Percentiles rank a stretch among this genome's conserved stretches.
Evolutionary conservation across 2,797 vertebrate genomes (phyloP).

Genomic region (Coluber constrictor): DNA sequence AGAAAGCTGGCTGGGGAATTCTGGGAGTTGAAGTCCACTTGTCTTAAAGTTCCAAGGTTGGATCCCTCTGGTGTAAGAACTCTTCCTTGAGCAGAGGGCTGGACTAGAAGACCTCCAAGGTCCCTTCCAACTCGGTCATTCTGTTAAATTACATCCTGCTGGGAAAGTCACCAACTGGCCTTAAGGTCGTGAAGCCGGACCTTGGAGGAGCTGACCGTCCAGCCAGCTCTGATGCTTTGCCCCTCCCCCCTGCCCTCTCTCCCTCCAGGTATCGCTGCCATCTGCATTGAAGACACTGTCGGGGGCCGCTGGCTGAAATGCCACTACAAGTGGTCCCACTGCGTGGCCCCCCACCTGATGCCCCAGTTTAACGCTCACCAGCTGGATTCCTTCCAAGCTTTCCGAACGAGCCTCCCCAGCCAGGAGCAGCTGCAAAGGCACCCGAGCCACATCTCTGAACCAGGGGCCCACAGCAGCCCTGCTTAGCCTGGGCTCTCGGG

Average conservation of each 20-base stretch:
- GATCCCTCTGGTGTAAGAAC: not conserved
- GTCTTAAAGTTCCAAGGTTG: not conserved
- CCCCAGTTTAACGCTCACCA: conserved; percentile 71
- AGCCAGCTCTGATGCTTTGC: too few species aligned
- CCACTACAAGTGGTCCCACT: conserved; percentile 81
- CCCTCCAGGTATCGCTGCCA: conserved; percentile 74
- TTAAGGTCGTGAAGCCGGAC: not conserved
- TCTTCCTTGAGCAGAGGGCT: not conserved
- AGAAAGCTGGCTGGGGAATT: not conserved
- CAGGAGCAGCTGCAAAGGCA: not conserved
- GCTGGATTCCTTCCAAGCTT: conserved; percentile 64
- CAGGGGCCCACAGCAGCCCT: rapidly evolving
- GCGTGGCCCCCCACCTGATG: conserved; percentile 76
- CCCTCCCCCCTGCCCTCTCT: too few species aligned
- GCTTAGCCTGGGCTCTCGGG: rapidly evolving
- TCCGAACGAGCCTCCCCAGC: not conserved
- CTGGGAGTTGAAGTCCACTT: not conserved
- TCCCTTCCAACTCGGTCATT: not conserved
- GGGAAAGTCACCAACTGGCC: not conserved
- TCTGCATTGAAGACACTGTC: conserved; percentile 85
- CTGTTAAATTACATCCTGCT: not conserved
- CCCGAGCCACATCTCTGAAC: rapidly evolving
- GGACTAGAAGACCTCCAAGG: not conserved
- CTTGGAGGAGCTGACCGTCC: not conserved
- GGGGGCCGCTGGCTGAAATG: conserved; percentile 83